phyloP scores from a whole-genome alignment of 2,113 vertebrate genomes.

The Porphyrio hochstetteri region DNA sequence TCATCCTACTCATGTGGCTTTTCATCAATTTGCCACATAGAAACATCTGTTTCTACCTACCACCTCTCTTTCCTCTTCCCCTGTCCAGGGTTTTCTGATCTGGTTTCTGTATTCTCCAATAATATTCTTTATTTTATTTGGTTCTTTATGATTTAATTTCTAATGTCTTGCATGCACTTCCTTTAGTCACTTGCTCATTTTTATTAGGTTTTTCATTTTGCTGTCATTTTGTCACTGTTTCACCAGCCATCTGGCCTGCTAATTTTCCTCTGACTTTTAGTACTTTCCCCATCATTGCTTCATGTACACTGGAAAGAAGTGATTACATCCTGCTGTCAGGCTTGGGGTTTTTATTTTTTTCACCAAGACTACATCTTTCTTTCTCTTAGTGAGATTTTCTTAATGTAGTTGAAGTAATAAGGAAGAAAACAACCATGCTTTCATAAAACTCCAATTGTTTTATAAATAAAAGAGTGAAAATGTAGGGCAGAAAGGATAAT shows the following conservation, averaged over 20 bases:
- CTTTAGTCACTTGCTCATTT: constrained; percentile 43
- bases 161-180: not conserved
- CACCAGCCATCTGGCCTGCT: constrained; percentile 53
- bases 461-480: not conserved
- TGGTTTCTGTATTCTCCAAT: not conserved
- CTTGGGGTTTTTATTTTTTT: not conserved
- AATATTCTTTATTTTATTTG: not conserved
- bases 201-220: constrained; percentile 42
- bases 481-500: not conserved
- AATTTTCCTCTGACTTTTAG: constrained; percentile 41
- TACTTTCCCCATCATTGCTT: constrained; percentile 47
- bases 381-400: not conserved
- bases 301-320: constrained; percentile 33
- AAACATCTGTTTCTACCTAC: constrained; percentile 48
- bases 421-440: not conserved
- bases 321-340: constrained; percentile 44
- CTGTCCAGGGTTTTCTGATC: not conserved
- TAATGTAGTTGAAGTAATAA: not conserved
- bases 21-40: constrained; percentile 12
- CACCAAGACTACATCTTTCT: not conserved
- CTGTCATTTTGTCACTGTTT: constrained; percentile 48
- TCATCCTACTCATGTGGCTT: not conserved
- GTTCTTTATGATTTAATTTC: not conserved
- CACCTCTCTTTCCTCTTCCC: not conserved
- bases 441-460: not conserved